phyloP scores from a whole-genome alignment of 2,113 vertebrate species.

The Mola mola region DNA sequence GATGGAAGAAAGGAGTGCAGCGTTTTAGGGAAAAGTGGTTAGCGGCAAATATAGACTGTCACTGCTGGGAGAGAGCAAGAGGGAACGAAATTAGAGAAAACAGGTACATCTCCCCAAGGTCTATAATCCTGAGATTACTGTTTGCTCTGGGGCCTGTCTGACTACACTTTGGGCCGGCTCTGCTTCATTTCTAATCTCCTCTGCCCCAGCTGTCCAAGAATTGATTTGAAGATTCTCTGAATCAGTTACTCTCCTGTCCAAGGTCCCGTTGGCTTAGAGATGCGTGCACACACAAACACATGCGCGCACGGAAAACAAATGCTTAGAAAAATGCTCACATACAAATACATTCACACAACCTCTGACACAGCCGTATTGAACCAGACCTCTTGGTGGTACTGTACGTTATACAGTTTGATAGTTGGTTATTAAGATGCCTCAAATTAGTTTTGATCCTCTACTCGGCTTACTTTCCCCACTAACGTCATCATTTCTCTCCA shows the following conservation, averaged over 20 bases:
- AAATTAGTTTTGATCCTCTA: constrained; percentile 51
- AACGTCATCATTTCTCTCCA: constrained; percentile 20
- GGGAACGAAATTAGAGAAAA: constrained; percentile 81
- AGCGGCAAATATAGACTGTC: constrained; percentile 75
- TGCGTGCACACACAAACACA: constrained; percentile 62
- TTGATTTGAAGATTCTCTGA: constrained; percentile 87
- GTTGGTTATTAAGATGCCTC: constrained; percentile 31
- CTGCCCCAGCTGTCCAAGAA: constrained; percentile 83
- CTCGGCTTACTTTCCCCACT: constrained; percentile 14
- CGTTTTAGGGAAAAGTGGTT: constrained; percentile 63
- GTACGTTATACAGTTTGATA: constrained; percentile 24
- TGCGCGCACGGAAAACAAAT: constrained; percentile 53
- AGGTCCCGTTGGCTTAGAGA: constrained; percentile 79
- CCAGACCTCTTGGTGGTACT: constrained; percentile 2
- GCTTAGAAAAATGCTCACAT: constrained; percentile 9
- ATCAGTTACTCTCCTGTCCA: constrained; percentile 85
- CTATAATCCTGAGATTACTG: constrained; percentile 86
- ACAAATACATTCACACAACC: constrained; percentile 4
- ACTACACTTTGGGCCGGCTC: constrained; percentile 75
- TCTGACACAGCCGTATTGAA: too few relatives aligned
- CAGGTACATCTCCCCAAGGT: constrained; percentile 83
- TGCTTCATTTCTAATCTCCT: constrained; percentile 85
- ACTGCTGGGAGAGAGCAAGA: constrained; percentile 66
- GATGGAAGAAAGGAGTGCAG: constrained; percentile 49
- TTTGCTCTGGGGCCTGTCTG: constrained; percentile 79